Percentiles rank a stretch among this genome's conserved stretches.
Conservation (phyloP, 64 coral and sea anemone genomes). For the Actinia tenebrosa region DNA sequence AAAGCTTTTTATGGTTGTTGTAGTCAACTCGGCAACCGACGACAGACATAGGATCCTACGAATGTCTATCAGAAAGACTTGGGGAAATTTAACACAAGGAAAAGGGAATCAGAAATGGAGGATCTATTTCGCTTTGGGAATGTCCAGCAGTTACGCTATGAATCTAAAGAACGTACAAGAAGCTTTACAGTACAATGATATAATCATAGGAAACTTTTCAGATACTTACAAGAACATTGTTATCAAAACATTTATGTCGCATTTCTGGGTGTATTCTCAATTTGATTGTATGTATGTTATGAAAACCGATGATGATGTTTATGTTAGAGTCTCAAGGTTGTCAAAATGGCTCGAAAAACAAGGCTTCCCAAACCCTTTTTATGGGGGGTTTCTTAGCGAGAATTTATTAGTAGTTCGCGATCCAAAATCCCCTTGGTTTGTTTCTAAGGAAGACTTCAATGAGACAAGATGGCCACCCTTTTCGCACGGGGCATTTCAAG, state of each 20-base stretch:
- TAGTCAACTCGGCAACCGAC: background rate
- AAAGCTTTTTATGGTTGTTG: background rate
- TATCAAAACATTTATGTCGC: no score
- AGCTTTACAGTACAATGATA: conserved; percentile 33
- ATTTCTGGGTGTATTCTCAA: background rate
- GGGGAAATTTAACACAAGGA: background rate
- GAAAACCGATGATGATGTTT: conserved; percentile 46
- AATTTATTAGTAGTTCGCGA: background rate
- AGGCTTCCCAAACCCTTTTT: background rate
- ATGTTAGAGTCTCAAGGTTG: conserved; percentile 4
- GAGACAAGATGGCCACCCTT: background rate
- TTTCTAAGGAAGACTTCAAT: background rate
- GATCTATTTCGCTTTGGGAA: conserved; percentile 16
- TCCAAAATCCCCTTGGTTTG: background rate
- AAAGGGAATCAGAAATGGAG: background rate
- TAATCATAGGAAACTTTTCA: conserved; percentile 17
- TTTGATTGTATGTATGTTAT: conserved; percentile 17
- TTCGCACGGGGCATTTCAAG: background rate
- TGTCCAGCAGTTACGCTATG: background rate
- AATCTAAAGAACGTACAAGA: conserved; percentile 8
- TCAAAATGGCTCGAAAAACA: background rate
- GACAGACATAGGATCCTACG: background rate
- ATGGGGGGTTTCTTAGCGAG: background rate
- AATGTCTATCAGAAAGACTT: background rate
- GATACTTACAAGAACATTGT: no score